A percentile compares a stretch with the other conserved stretches of the same genome.
Conservation (phyloP, 1,140 invertebrate genomes). For the Cydia strobilella region DNA sequence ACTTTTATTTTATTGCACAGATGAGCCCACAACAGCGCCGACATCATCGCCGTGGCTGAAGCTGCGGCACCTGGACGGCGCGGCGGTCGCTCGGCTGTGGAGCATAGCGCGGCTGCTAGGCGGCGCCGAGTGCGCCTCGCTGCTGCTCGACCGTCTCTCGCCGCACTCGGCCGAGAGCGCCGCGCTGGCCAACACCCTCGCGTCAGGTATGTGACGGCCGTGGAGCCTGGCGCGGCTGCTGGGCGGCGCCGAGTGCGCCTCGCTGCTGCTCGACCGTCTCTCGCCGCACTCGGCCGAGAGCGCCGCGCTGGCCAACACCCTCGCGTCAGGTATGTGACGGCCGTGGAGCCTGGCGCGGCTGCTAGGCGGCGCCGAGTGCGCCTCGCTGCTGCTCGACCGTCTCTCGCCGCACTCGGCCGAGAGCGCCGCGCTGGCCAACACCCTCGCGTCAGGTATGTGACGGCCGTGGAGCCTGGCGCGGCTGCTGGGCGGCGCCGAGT, state of each 20-base stretch:
- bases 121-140: conserved; percentile 75
- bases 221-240: conserved; percentile 78
- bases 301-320: not conserved
- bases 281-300: conserved; percentile 65
- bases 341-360: conserved; percentile 79
- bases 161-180: conserved; percentile 54
- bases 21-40: conserved; percentile 40
- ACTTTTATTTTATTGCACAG: conserved; percentile 36
- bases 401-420: conserved; percentile 74
- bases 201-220: conserved; percentile 61
- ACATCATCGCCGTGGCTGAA: conserved; percentile 78
- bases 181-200: not conserved
- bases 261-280: conserved; percentile 81
- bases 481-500: conserved; percentile 78
- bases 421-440: conserved; percentile 35
- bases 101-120: conserved; percentile 79
- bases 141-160: conserved; percentile 82
- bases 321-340: conserved; percentile 37
- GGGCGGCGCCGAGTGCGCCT: conserved; percentile 76
- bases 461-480: conserved; percentile 78
- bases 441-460: not conserved
- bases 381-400: conserved; percentile 80
- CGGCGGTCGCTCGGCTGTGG: conserved; percentile 72
- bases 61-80: conserved; percentile 80
- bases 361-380: conserved; percentile 78